A percentile compares a stretch with the other conserved stretches of the same genome.
Evolutionary conservation across 2,797 vertebrate genomes (phyloP).

Genomic region (Pelochelys cantorii): DNA sequence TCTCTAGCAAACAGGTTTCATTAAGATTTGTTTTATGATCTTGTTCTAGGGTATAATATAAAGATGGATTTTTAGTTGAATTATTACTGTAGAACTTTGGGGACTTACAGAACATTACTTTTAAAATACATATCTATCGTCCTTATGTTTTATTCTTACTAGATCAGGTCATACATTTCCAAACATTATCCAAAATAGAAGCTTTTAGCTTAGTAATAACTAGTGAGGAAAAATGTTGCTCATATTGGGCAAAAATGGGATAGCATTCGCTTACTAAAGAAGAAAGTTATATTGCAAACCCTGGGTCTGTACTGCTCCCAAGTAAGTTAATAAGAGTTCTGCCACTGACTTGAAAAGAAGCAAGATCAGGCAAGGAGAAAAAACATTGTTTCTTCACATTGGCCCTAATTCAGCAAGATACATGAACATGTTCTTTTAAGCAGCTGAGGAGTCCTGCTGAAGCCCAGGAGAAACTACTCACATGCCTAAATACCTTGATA

Average conservation of each 20-base stretch:
- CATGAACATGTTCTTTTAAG: not conserved
- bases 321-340: not conserved
- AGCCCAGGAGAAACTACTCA: not conserved
- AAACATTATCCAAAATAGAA: slow-evolving; percentile 1
- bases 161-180: not conserved
- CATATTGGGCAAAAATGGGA: not conserved
- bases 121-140: slow-evolving; percentile 27
- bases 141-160: not conserved
- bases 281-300: slow-evolving; percentile 1
- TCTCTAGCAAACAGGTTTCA: slow-evolving; percentile 46
- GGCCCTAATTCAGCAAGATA: not conserved
- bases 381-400: not conserved
- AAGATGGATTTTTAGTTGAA: slow-evolving; percentile 36
- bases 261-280: not conserved
- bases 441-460: not conserved
- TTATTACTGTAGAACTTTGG: slow-evolving; percentile 34
- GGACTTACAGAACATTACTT: slow-evolving; percentile 57
- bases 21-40: slow-evolving; percentile 46
- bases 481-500: not conserved
- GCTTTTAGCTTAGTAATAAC: slow-evolving; percentile 12
- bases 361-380: not conserved
- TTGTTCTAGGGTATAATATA: slow-evolving; percentile 43
- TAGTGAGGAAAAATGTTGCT: not conserved
- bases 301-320: accelerated
- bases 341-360: not conserved